A percentile compares a stretch with the other conserved stretches of the same genome.
Evolutionary conservation across 2,113 vertebrate genomes (phyloP).

Genomic region (Vombatus ursinus): DNA sequence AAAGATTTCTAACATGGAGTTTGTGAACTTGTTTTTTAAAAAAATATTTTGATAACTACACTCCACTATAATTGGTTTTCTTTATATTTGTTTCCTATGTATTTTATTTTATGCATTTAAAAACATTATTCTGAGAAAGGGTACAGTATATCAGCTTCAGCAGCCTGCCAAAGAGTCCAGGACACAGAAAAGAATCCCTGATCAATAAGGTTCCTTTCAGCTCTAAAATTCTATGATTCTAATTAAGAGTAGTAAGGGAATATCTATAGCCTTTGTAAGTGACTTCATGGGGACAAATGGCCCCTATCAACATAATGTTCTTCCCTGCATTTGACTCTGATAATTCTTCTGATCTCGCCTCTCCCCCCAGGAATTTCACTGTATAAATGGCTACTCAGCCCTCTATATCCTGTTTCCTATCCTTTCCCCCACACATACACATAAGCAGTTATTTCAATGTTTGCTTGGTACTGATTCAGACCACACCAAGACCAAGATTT

Average conservation of each 20-base stretch:
- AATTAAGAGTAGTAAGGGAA: background rate
- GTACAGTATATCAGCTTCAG: background rate
- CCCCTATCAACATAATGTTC: background rate
- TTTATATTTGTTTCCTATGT: background rate
- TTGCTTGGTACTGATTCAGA: background rate
- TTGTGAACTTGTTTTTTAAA: no score
- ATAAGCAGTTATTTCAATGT: background rate
- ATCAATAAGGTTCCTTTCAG: background rate
- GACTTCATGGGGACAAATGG: background rate
- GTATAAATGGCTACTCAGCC: background rate
- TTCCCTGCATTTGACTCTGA: background rate
- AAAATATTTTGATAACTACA: background rate
- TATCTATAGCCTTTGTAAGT: background rate
- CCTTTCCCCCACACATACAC: background rate
- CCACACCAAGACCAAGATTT: background rate
- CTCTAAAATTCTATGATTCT: background rate
- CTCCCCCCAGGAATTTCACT: background rate
- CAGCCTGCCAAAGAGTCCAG: background rate
- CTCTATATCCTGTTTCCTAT: background rate
- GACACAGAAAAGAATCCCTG: background rate
- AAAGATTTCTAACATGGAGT: background rate
- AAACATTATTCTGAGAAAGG: background rate
- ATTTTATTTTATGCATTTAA: background rate
- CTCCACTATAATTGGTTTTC: background rate
- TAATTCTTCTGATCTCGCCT: background rate